Evolutionary conservation across 2,888 invertebrate species (phyloP).

Genomic region (Agrilus mali): DNA sequence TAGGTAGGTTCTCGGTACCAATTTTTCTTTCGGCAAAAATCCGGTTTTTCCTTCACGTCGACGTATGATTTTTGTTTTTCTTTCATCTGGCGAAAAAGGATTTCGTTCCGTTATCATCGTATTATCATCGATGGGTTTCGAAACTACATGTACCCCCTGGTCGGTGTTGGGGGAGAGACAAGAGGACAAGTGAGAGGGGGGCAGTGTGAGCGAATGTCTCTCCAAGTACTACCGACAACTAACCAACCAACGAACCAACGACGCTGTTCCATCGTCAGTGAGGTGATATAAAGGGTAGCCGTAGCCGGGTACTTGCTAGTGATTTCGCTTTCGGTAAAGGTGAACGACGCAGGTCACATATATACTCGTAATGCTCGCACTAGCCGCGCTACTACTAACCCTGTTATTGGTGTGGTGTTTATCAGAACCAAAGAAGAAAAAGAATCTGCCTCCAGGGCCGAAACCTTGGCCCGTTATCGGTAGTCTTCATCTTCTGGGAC

Average conservation of each 20-base stretch:
- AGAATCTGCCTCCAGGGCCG: constrained; percentile 49
- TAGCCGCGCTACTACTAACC: constrained; percentile 16
- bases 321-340: too few species aligned
- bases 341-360: constrained; percentile 23
- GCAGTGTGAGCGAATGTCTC: constrained; percentile 2
- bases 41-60: too few species aligned
- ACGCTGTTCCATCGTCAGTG: constrained; percentile 21
- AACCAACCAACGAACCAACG: constrained; percentile 19
- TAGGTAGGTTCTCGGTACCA: too few species aligned
- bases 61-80: too few species aligned
- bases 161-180: neutral
- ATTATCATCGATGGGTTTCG: too few species aligned
- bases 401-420: constrained; percentile 28
- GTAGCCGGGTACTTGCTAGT: constrained; percentile 8
- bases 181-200: constrained; percentile 8
- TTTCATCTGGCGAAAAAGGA: too few species aligned
- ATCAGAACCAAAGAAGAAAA: constrained; percentile 15
- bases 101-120: too few species aligned
- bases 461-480: constrained; percentile 56
- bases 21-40: too few species aligned
- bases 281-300: constrained; percentile 32
- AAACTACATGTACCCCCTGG: too few species aligned
- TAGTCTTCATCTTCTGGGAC: constrained; percentile 52
- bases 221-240: neutral
- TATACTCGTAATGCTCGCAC: too few species aligned